Conservation (phyloP, 2,113 vertebrate species). For the Oriolus oriolus region DNA sequence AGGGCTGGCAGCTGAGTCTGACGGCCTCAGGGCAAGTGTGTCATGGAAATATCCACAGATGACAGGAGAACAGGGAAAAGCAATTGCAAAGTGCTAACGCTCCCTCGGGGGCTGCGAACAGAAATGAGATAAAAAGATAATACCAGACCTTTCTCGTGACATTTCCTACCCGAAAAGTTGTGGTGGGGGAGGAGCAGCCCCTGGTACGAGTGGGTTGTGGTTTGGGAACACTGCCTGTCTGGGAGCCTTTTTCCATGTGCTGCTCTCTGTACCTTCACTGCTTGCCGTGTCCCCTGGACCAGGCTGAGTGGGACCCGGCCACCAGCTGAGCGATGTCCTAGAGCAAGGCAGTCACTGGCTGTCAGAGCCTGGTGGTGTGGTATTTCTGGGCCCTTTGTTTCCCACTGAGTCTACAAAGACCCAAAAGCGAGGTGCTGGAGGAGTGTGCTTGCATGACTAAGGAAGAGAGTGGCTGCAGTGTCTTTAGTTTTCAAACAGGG, state of each 20-base stretch:
- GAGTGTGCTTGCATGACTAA: background rate
- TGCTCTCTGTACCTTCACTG: background rate
- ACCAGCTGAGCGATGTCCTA: background rate
- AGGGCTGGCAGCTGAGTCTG: background rate
- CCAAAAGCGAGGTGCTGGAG: background rate
- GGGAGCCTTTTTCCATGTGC: background rate
- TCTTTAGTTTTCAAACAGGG: background rate
- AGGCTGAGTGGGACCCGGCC: background rate
- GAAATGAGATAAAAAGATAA: background rate
- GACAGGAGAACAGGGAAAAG: background rate
- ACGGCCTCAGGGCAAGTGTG: background rate
- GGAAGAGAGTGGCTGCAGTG: background rate
- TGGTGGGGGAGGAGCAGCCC: background rate
- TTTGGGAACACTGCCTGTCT: background rate
- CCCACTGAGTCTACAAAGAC: background rate
- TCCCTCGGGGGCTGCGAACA: background rate
- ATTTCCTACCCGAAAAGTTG: background rate
- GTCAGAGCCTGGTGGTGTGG: background rate
- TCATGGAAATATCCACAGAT: background rate
- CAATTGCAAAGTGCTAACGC: background rate
- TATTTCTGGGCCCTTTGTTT: background rate
- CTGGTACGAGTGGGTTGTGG: background rate
- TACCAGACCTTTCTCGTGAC: background rate
- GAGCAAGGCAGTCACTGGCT: background rate
- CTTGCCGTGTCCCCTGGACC: background rate